These are phyloP conservation scores for Cyanistes caeruleus DNA, from an alignment of 2,113 vertebrate genomes.

Conservation along the genomic window DNA sequence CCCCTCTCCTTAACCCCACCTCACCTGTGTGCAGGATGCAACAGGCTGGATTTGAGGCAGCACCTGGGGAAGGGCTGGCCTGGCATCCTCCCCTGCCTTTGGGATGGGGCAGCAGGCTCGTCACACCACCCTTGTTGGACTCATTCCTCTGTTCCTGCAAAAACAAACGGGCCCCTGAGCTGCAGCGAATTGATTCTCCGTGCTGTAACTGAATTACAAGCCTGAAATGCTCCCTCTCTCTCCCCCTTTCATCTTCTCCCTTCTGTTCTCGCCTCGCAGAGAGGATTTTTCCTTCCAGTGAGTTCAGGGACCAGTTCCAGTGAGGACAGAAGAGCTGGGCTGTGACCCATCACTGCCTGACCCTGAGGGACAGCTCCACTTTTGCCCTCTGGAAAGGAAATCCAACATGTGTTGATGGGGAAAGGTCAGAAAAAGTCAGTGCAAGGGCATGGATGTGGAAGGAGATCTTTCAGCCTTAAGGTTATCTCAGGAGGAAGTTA, in stretches of 20 bases:
- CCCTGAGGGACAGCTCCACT: neutral
- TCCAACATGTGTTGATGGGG: neutral
- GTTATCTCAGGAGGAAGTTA: neutral
- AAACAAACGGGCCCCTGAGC: constrained; percentile 53
- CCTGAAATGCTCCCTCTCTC: constrained; percentile 35
- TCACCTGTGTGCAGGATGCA: neutral
- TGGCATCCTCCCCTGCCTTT: neutral
- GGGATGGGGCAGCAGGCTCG: accelerated
- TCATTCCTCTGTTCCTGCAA: neutral
- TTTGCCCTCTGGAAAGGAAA: neutral
- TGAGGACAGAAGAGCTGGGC: neutral
- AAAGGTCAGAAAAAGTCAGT: neutral
- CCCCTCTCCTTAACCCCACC: neutral
- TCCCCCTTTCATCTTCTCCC: constrained; percentile 26
- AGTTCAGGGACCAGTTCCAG: neutral
- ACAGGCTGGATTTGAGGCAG: neutral
- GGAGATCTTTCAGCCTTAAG: neutral
- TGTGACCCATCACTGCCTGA: neutral
- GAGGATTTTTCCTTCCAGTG: neutral
- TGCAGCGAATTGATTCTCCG: constrained; percentile 12
- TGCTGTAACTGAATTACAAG: constrained; percentile 64
- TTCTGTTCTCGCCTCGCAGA: neutral
- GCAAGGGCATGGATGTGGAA: neutral
- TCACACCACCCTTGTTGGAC: neutral
- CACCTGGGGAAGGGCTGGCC: neutral